Conservation (phyloP, 2,113 vertebrate genomes). For the Theristicus caerulescens region DNA sequence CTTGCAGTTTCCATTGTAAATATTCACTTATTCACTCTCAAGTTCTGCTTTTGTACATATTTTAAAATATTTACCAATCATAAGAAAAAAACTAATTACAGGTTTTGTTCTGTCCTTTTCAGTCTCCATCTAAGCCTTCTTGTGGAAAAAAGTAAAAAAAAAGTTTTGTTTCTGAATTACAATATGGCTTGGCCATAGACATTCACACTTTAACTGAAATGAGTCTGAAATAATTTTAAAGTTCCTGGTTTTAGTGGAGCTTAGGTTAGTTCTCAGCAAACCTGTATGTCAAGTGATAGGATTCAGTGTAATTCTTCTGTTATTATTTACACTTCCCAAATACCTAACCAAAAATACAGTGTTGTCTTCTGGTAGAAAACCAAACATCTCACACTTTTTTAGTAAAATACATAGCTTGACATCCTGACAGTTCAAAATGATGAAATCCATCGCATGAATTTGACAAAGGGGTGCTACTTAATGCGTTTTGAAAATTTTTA, state of each 20-base stretch:
- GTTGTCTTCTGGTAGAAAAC: neutral
- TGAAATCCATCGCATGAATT: conserved; percentile 38
- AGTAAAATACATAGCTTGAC: conserved; percentile 43
- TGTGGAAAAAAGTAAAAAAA: neutral
- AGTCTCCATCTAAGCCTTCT: neutral
- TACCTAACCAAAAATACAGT: neutral
- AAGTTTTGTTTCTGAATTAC: conserved; percentile 9
- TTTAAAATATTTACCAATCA: neutral
- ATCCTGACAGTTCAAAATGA: conserved; percentile 40
- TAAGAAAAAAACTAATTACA: neutral
- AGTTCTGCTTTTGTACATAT: neutral
- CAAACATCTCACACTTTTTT: conserved; percentile 31
- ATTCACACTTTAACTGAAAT: conserved; percentile 30
- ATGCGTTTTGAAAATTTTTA: neutral
- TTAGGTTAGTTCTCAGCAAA: conserved; percentile 36
- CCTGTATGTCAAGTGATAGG: neutral
- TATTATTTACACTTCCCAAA: conserved; percentile 16
- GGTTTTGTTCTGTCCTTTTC: neutral
- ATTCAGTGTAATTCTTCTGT: conserved; percentile 15
- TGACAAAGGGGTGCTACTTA: conserved; percentile 47
- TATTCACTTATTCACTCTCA: neutral
- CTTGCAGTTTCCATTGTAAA: neutral
- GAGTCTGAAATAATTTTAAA: neutral
- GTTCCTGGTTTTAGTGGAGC: conserved; percentile 18
- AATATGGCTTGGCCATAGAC: neutral